Conservation (phyloP, 1,140 invertebrate genomes). For the Megathymus violae region DNA sequence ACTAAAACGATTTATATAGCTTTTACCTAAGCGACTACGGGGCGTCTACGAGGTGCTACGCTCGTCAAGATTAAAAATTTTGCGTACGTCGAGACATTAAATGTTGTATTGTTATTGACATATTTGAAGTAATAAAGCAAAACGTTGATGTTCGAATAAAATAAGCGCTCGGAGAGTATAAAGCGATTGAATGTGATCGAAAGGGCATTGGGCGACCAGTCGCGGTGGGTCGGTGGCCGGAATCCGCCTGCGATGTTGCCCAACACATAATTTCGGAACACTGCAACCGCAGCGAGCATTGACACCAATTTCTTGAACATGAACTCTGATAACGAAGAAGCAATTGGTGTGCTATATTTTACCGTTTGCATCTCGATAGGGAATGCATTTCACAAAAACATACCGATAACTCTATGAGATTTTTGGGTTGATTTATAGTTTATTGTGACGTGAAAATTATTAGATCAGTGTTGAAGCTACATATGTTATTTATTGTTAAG, state of each 20-base stretch:
- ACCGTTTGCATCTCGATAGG: slow-evolving; percentile 3
- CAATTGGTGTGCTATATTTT: slow-evolving; percentile 40
- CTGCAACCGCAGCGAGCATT: slow-evolving; percentile 81
- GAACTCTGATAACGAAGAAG: slow-evolving; percentile 52
- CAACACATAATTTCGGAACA: slow-evolving; percentile 79
- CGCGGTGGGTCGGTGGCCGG: slow-evolving; percentile 53
- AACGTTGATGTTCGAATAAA: slow-evolving; percentile 25
- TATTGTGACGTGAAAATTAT: slow-evolving; percentile 4
- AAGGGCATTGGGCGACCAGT: slow-evolving; percentile 63
- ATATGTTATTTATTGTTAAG: no score
- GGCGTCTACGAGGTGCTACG: slow-evolving; percentile 29
- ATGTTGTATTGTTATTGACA: slow-evolving; percentile 25
- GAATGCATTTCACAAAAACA: slow-evolving; percentile 7
- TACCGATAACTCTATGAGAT: background rate
- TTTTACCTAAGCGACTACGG: slow-evolving; percentile 28
- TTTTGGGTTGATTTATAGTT: background rate
- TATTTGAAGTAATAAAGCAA: slow-evolving; percentile 18
- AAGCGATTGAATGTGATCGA: slow-evolving; percentile 61
- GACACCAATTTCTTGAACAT: slow-evolving; percentile 76
- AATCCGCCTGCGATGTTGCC: slow-evolving; percentile 52
- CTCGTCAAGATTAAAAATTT: background rate
- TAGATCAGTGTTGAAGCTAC: no score
- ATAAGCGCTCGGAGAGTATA: slow-evolving; percentile 35
- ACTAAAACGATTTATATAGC: slow-evolving; percentile 2
- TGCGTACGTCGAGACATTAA: background rate